Evolutionary conservation across 2,797 vertebrate species (phyloP), one percentile per base, ranked within the genome.

Genomic region (Myioborus melanocephalus): DNA sequence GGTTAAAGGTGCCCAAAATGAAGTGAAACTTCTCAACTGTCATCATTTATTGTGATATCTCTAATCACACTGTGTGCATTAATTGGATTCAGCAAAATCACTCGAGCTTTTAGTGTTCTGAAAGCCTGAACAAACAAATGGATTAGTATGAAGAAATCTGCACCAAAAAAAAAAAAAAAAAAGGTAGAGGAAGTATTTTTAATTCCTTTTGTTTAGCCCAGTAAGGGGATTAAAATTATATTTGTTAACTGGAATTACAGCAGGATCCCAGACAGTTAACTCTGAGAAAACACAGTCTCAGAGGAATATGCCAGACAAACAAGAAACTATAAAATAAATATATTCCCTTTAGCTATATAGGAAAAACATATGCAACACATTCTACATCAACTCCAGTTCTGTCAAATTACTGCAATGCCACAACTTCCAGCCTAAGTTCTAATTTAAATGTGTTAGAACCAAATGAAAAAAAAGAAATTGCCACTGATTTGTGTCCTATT

Each of bases 101-200:
- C 53, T 86, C 0, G 0, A 91, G 55, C 27, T 68, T 65, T 80
- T 46, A 87, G 59, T 71, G 12, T 75, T 84, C 71, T 76, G 41
- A 89, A 93, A 87, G 55, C 34, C 83, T 64, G 61, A 94, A 86
- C 46, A 90, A 94, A 86, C 46, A 90, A 93, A 87, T 17, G 41
- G 43, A 92, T 89, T 83, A 76, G 28, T 66, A 63, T 15, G n/a
- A 44, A 83, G 49, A 89, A 65, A 53, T 73, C 53, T 55, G n/a
- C 43, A 84, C 16, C 32, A 39, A 20, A 34, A 37, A 59, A 27
- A 11, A 47, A 35, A 35, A 43, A 52, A 2, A 39, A 43, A 52
- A 2, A 50, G 3, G 75, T 8, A 47, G 46, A 87, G 6, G 21
- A 72, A 63, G 7, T n/a, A 59, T 80, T 87, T 84, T 56, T 52